Conservation (phyloP, 1,140 invertebrate genomes). For the Holotrichia oblita region DNA sequence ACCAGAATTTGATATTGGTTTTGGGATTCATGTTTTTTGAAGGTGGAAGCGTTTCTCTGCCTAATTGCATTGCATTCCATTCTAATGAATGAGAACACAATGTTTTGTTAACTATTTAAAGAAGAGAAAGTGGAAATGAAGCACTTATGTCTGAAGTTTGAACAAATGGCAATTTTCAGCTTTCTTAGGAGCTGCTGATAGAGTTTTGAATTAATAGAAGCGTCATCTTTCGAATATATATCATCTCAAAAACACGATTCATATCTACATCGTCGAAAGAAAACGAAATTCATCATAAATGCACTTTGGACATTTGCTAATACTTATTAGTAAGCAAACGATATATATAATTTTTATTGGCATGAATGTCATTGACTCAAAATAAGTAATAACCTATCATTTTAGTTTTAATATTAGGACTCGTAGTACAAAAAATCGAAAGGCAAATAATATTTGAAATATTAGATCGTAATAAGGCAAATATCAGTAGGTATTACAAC, state of each 20-base stretch:
- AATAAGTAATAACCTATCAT: too few relatives aligned
- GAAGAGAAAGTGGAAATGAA: not conserved
- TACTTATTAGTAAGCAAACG: not conserved
- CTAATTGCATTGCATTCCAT: not conserved
- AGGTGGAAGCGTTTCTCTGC: not conserved
- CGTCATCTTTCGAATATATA: slow-evolving; percentile 19
- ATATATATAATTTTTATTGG: too few relatives aligned
- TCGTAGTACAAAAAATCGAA: too few relatives aligned
- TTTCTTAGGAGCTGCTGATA: slow-evolving; percentile 31
- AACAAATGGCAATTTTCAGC: slow-evolving; percentile 9
- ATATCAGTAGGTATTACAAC: too few relatives aligned
- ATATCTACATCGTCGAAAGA: slow-evolving; percentile 4
- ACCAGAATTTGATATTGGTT: slow-evolving; percentile 15
- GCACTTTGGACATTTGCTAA: slow-evolving; percentile 25
- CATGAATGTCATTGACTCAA: not conserved
- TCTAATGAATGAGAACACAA: slow-evolving; percentile 19
- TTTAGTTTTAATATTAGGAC: too few relatives aligned
- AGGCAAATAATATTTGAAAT: too few relatives aligned
- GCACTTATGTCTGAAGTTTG: not conserved
- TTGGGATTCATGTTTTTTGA: slow-evolving; percentile 36
- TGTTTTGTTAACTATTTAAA: slow-evolving; percentile 34
- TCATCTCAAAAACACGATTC: slow-evolving; percentile 14
- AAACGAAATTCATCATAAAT: not conserved
- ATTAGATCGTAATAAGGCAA: too few relatives aligned
- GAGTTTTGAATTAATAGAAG: slow-evolving; percentile 27